These are phyloP conservation scores for Scatophagus argus DNA, from an alignment of 2,113 vertebrate species.

Conservation along the genomic window DNA sequence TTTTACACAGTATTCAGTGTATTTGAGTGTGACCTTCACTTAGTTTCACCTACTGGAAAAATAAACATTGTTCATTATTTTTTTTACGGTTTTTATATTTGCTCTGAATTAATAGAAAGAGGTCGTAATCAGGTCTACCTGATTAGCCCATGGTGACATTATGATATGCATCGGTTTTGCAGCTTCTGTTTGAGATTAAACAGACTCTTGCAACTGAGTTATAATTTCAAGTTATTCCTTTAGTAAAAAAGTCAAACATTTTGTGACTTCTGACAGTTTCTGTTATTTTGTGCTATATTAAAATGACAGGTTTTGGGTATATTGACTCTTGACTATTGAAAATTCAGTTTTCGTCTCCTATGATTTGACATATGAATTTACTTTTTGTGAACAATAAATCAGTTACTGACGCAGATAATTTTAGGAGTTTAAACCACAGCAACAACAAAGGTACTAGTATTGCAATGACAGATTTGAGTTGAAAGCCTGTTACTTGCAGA, in stretches of 20 bases:
- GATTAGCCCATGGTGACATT: background rate
- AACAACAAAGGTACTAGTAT: background rate
- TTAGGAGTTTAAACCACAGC: no score
- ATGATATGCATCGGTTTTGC: background rate
- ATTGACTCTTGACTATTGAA: background rate
- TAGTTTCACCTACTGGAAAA: background rate
- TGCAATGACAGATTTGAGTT: background rate
- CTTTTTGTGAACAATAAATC: background rate
- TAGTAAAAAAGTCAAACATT: no score
- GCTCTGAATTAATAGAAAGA: background rate
- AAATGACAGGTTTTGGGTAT: background rate
- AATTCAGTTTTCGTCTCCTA: background rate
- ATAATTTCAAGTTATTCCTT: no score
- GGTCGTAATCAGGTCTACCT: constrained; percentile 1
- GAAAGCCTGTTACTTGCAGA: background rate
- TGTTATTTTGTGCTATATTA: background rate
- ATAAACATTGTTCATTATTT: constrained; percentile 1
- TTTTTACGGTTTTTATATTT: constrained; percentile 7
- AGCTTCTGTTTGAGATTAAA: background rate
- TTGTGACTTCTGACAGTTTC: background rate
- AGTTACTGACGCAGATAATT: background rate
- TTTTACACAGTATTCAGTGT: background rate
- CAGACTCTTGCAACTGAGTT: background rate
- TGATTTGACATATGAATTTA: background rate
- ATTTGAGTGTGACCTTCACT: no score